These are phyloP conservation scores for Cololabis saira DNA, from an alignment of 2,113 vertebrate species.

Conservation along the genomic window DNA sequence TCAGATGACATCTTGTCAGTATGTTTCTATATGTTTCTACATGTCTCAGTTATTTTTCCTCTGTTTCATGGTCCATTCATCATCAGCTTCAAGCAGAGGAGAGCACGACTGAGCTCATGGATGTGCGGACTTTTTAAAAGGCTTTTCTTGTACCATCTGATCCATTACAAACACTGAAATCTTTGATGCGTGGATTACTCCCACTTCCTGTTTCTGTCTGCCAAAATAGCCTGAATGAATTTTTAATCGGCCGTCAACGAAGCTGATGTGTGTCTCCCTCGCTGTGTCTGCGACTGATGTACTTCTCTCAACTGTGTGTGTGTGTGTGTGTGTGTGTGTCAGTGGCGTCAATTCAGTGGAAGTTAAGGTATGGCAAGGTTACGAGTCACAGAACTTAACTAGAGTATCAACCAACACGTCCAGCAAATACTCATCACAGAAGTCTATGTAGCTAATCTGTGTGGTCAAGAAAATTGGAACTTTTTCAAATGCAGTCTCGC, in stretches of 20 bases:
- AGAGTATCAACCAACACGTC: too few relatives aligned
- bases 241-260: slow-evolving; percentile 61
- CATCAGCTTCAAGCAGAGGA: neutral
- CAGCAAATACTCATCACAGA: too few relatives aligned
- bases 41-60: neutral
- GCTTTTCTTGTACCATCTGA: slow-evolving; percentile 11
- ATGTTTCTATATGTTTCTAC: neutral
- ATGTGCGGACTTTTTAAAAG: neutral
- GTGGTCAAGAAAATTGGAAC: too few relatives aligned
- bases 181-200: neutral
- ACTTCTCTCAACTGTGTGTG: slow-evolving; percentile 24
- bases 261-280: slow-evolving; percentile 37
- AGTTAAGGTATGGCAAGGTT: too few relatives aligned
- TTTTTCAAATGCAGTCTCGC: too few relatives aligned
- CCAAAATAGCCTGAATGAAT: slow-evolving; percentile 61
- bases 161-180: neutral
- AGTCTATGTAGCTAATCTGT: too few relatives aligned
- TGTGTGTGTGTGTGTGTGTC: too few relatives aligned
- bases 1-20: neutral
- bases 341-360: too few relatives aligned
- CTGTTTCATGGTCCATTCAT: too few relatives aligned
- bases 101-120: neutral
- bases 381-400: too few relatives aligned
- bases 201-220: neutral
- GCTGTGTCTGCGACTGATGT: neutral